phyloP scores from a whole-genome alignment of 2,888 invertebrate species.

The Trichacis sp. region DNA sequence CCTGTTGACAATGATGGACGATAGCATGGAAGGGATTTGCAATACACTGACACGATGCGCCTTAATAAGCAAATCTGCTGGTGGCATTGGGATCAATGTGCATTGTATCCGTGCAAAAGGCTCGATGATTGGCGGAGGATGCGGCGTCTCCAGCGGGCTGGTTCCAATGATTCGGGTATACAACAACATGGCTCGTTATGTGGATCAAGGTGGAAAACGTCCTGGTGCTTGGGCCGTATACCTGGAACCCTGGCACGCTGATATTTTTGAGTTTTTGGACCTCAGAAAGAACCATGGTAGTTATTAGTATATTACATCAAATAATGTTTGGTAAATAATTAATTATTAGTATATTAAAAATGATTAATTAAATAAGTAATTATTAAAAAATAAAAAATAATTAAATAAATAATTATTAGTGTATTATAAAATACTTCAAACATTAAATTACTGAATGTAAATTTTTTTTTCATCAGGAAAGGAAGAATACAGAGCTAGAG shows the following conservation, averaged over 20 bases:
- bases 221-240: conserved; percentile 99
- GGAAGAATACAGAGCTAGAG: conserved; percentile 93
- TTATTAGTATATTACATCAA: no score
- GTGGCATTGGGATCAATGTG: conserved; percentile 96
- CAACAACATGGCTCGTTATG: conserved; percentile 95
- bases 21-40: conserved; percentile 96
- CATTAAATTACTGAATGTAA: no score
- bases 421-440: no score
- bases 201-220: conserved; percentile 97
- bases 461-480: no score
- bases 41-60: conserved; percentile 93
- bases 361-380: no score
- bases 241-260: conserved; percentile 99
- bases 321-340: no score
- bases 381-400: no score
- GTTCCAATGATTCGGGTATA: conserved; percentile 96
- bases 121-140: conserved; percentile 92
- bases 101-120: conserved; percentile 95
- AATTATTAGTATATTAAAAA: no score
- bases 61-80: conserved; percentile 95
- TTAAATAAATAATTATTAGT: no score
- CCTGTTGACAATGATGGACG: conserved; percentile 91
- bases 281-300: conserved; percentile 92
- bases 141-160: conserved; percentile 94
- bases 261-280: conserved; percentile 94